phyloP scores from a whole-genome alignment of 1,140 invertebrate species.

The Druon quercuslanigerum region DNA sequence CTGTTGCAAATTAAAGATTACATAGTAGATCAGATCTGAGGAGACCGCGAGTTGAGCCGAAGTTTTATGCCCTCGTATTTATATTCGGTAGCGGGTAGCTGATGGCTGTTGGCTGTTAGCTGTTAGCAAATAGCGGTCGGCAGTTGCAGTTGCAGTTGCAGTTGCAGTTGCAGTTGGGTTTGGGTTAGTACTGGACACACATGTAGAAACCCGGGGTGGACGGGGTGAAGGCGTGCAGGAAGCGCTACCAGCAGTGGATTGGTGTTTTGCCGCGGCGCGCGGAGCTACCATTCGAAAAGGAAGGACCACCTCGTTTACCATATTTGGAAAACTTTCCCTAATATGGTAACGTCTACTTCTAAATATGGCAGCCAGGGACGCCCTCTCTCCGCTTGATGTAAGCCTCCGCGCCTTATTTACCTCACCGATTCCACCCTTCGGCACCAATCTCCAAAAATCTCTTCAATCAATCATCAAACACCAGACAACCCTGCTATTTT shows the following conservation, averaged over 20 bases:
- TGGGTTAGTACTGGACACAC: slow-evolving; percentile 41
- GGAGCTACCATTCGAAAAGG: slow-evolving; percentile 70
- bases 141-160: too few relatives aligned
- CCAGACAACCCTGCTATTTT: not conserved
- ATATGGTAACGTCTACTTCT: slow-evolving; percentile 78
- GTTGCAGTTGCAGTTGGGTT: too few relatives aligned
- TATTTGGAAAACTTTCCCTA: too few relatives aligned
- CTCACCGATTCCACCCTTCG: slow-evolving; percentile 43
- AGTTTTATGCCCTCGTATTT: slow-evolving; percentile 47
- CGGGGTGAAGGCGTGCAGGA: slow-evolving; percentile 71
- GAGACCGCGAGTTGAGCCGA: too few relatives aligned
- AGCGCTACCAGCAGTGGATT: slow-evolving; percentile 73
- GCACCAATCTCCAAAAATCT: slow-evolving; percentile 43
- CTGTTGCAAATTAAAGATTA: too few relatives aligned
- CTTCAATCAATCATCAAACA: not conserved
- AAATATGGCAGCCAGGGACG: slow-evolving; percentile 83
- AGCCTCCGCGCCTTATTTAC: slow-evolving; percentile 66
- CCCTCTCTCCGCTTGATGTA: slow-evolving; percentile 76
- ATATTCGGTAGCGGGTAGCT: slow-evolving; percentile 55
- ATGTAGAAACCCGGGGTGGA: slow-evolving; percentile 43
- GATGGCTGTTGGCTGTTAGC: slow-evolving; percentile 37
- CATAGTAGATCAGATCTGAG: too few relatives aligned
- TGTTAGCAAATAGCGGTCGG: slow-evolving; percentile 46
- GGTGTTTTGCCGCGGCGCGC: slow-evolving; percentile 71
- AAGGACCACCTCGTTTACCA: slow-evolving; percentile 53